Percentiles rank a stretch among this genome's conserved stretches.
Conservation (phyloP, 2,888 invertebrate genomes). For the Thera obeliscata region DNA sequence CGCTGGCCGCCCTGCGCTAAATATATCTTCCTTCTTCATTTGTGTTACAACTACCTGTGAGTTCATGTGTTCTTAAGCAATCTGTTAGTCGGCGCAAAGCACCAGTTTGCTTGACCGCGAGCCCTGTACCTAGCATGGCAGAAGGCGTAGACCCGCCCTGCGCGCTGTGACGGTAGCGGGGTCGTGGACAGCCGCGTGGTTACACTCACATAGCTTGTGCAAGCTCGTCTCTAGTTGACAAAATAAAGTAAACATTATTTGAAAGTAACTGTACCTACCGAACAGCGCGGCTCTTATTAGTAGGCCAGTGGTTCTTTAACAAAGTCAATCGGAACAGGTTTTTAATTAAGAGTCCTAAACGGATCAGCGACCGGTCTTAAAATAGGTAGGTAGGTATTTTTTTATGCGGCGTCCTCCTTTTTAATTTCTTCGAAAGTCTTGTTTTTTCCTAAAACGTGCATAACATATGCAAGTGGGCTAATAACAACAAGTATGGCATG, state of each 20-base stretch:
- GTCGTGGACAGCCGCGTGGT: constrained; percentile 11
- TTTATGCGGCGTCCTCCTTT: constrained; percentile 11
- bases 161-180: not conserved
- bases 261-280: constrained; percentile 27
- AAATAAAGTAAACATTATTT: constrained; percentile 16
- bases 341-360: constrained; percentile 24
- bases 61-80: constrained; percentile 26
- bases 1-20: constrained; percentile 54
- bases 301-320: constrained; percentile 25
- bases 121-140: not conserved
- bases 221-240: constrained; percentile 10
- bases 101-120: constrained; percentile 11
- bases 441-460: constrained; percentile 1
- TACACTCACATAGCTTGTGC: not conserved
- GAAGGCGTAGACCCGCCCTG: too few relatives aligned
- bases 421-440: constrained; percentile 2
- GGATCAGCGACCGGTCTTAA: constrained; percentile 20
- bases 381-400: not conserved
- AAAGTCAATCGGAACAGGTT: constrained; percentile 23
- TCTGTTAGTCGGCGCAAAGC: constrained; percentile 37
- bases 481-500: constrained; percentile 1
- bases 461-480: constrained; percentile 9
- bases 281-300: constrained; percentile 16
- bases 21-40: constrained; percentile 70
- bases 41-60: constrained; percentile 52